Base-by-base conservation (phyloP, 2,888 invertebrate genomes). In the Dendrolimus pini region DNA sequence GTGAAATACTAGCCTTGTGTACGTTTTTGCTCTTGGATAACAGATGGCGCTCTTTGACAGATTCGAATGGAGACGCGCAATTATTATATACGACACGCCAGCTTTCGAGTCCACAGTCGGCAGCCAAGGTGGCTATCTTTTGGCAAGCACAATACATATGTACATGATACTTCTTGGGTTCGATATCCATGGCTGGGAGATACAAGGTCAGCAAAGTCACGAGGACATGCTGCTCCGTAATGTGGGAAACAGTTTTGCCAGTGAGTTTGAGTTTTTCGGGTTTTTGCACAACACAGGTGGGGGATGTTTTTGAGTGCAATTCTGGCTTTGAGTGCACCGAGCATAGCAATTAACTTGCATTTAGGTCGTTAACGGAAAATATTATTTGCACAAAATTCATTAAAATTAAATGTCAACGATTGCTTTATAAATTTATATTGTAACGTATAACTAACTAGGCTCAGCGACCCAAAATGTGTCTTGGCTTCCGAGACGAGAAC, bases 21-120 rank as follows among this genome's bases (percentile, higher is more conserved):
- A 54, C 53, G 52, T 7, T 7, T 41, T 13, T 7, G 18, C 75
- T 74, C 72, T 62, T 67, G 61, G 57, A 60, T 62, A 65, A 65
- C 59, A 83, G 84, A 81, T 80, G 77, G 68, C 76, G 67, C 64
- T 71, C 64, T 62, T 41, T 62, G 61, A 67, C 84, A 96, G 96
- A 73, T 94, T 93, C 78, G 85, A 91, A 52, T 97, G 97, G 97
- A 88, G 85, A 8, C 94, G 93, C 66, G 89, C 94, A 1, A 93
- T 94, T 54, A 85, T 97, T 59, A 85, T 97, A 65, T 97, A 96
- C 81, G 95, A 96, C 67, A 93, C 94, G 10, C 91, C 94, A 61
- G 95, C 95, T 0, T 94, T 94, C 70, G 83, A 88, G 54, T 91
- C 93, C 67, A 88, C 93, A 0, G 94, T 93, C 8, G 96, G 96